phyloP scores from a whole-genome alignment of 2,113 vertebrate species.

The Dolichotis patagonum region DNA sequence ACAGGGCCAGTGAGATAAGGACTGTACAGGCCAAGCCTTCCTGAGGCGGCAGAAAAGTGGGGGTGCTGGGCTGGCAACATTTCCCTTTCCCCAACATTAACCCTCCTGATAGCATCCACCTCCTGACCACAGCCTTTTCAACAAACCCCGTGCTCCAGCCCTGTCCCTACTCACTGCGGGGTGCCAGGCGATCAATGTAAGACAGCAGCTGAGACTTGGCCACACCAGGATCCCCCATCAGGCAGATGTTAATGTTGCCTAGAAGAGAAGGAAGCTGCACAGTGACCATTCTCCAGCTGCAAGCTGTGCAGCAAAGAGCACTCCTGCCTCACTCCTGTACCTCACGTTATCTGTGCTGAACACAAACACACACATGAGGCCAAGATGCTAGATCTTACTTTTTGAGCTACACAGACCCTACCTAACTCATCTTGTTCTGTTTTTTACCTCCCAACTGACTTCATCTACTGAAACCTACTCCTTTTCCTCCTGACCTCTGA shows the following conservation, averaged over 20 bases:
- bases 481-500: slow-evolving; percentile 88
- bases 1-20: not conserved
- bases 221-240: slow-evolving; percentile 97
- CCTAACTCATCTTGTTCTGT: not conserved
- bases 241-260: slow-evolving; percentile 96
- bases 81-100: not conserved
- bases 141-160: not conserved
- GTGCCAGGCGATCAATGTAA: slow-evolving; percentile 95
- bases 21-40: not conserved
- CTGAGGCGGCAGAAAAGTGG: fast-evolving
- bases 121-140: not conserved
- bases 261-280: not conserved
- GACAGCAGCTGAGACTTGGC: slow-evolving; percentile 96
- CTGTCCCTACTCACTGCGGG: slow-evolving; percentile 90
- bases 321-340: fast-evolving
- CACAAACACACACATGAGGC: not conserved
- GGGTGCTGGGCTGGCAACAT: fast-evolving
- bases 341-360: not conserved
- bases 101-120: not conserved
- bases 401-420: fast-evolving
- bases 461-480: fast-evolving
- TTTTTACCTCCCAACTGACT: not conserved
- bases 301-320: not conserved
- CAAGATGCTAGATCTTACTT: not conserved
- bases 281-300: not conserved